Evolutionary conservation across 2,888 invertebrate genomes (phyloP), one percentile per base, ranked within the genome.

Genomic region (Pantelozetes paolii): DNA sequence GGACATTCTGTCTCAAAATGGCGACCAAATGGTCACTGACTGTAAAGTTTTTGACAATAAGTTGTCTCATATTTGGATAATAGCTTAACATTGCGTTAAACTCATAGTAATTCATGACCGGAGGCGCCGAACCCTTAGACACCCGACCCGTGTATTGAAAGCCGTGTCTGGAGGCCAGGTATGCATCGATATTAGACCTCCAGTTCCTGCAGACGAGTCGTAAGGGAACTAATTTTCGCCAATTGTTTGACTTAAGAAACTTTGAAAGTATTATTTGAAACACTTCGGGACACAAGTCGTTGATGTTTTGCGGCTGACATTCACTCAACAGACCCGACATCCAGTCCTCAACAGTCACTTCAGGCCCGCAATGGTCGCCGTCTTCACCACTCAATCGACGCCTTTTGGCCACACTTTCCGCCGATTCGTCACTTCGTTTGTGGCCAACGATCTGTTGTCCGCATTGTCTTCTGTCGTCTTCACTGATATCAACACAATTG

Each of bases 71-170:
- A 69, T 69, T 69, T 26, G 69, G 69, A 23, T 69, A 69, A 28
- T 45, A 69, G 26, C 69, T 69, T 8, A 69, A n/a, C 69, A 69
- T 69, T 26, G 69, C 69, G 11, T 69, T 45, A 23, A 69, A 45
- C 26, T 69, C 69, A 23, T 69, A 69, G 45, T 69, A 69, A 26
- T 69, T 69, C 45, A 69, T 69, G 40, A 45, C 69, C 9, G 69
- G 69, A 9, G 69, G 45, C 42, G 69, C 45, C 42, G 69, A 20
- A 2, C 69, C 69, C 28, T 69, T 69, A 2, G 45, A 23, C 18
- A 69, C 42, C 15, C 69, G 69, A 20, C 69, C 69, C 40, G 69
- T 69, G 45, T 69, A 69, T 26, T 69, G 69, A 28, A 69, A 69
- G 26, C 69, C 69, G 18, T 69, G 69, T 45, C 69, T 2, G 1